Evolutionary conservation across 2,888 invertebrate species (phyloP).

Genomic region (Linnaemya vulpina): DNA sequence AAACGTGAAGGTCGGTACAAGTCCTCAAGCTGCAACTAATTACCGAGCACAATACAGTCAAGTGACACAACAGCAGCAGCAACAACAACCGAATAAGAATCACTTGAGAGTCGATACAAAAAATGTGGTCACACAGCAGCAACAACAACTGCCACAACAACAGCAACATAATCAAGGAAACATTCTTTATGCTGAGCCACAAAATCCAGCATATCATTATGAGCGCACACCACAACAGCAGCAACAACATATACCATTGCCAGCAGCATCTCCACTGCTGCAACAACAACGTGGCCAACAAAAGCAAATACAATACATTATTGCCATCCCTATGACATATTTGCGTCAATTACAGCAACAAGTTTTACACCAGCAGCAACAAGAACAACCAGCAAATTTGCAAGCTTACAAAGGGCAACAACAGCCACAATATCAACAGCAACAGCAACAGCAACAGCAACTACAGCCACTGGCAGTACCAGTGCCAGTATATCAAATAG

Average conservation of each 20-base stretch:
- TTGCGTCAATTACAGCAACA: slow-evolving; percentile 78
- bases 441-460: slow-evolving; percentile 28
- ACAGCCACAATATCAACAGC: slow-evolving; percentile 54
- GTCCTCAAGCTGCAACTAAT: slow-evolving; percentile 47
- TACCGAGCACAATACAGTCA: slow-evolving; percentile 67
- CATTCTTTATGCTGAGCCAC: slow-evolving; percentile 64
- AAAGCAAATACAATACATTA: slow-evolving; percentile 78
- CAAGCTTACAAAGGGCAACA: slow-evolving; percentile 50
- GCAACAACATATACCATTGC: slow-evolving; percentile 54
- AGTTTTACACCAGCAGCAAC: slow-evolving; percentile 63
- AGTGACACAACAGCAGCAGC: slow-evolving; percentile 56
- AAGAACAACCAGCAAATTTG: slow-evolving; percentile 57
- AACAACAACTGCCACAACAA: slow-evolving; percentile 50
- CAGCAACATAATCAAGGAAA: slow-evolving; percentile 45
- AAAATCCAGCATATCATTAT: slow-evolving; percentile 71
- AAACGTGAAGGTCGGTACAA: slow-evolving; percentile 51
- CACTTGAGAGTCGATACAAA: slow-evolving; percentile 45
- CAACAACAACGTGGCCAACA: slow-evolving; percentile 58
- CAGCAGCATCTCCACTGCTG: slow-evolving; percentile 24
- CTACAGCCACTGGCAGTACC: slow-evolving; percentile 18
- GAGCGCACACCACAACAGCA: slow-evolving; percentile 73
- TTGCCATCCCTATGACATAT: slow-evolving; percentile 80
- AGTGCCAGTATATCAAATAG: slow-evolving; percentile 55
- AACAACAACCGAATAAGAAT: slow-evolving; percentile 70
- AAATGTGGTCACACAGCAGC: slow-evolving; percentile 50